A percentile compares a stretch with the other conserved stretches of the same genome.
phyloP scores from a whole-genome alignment of 1,140 invertebrate genomes.

The Oppia nitens region DNA sequence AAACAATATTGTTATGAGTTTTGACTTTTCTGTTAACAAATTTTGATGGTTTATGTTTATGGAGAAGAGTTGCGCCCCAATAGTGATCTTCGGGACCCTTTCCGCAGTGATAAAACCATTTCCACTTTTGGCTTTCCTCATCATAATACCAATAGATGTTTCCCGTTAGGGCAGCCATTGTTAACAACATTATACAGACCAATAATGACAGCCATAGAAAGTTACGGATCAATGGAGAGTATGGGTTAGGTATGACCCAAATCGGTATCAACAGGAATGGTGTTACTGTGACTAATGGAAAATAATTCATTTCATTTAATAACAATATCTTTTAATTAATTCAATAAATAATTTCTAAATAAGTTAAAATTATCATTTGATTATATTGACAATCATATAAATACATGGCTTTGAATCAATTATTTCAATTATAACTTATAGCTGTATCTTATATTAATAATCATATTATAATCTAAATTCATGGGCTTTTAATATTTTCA shows the following conservation, averaged over 20 bases:
- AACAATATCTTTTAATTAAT: slow-evolving; percentile 1
- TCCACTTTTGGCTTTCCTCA: background rate
- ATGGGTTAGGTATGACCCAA: slow-evolving; percentile 13
- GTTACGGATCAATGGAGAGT: slow-evolving; percentile 9
- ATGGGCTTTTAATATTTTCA: slow-evolving; percentile 4
- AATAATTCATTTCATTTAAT: slow-evolving; percentile 6
- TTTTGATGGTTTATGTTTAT: background rate
- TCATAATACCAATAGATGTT: slow-evolving; percentile 19
- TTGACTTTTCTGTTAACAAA: background rate
- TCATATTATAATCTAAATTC: slow-evolving; percentile 11
- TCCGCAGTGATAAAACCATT: slow-evolving; percentile 14
- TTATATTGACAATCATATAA: too few relatives aligned
- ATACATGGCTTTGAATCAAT: too few relatives aligned
- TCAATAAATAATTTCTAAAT: too few relatives aligned
- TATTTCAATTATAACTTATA: too few relatives aligned
- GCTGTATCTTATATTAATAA: too few relatives aligned
- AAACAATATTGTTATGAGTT: too few relatives aligned
- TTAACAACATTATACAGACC: slow-evolving; percentile 1
- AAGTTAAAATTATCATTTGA: too few relatives aligned
- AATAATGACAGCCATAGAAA: slow-evolving; percentile 1
- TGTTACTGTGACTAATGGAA: slow-evolving; percentile 14
- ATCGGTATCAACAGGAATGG: slow-evolving; percentile 17
- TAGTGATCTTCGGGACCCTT: slow-evolving; percentile 15
- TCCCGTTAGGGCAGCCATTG: slow-evolving; percentile 10
- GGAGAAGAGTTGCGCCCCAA: slow-evolving; percentile 11